Evolutionary conservation across 1,140 invertebrate species (phyloP).

Genomic region (Gryon sp.): DNA sequence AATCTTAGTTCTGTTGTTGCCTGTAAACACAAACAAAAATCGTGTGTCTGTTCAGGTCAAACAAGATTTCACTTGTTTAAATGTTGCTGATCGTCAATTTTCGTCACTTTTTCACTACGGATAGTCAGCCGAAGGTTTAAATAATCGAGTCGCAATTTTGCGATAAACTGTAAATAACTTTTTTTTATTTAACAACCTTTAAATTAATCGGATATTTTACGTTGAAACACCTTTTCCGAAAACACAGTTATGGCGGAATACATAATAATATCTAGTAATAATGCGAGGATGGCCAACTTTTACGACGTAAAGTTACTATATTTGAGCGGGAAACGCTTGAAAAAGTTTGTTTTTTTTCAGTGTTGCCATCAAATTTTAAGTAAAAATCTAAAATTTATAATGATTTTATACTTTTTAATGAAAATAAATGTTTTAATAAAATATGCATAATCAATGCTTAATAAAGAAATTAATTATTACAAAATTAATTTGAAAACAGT

Average conservation of each 20-base stretch:
- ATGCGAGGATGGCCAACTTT: neutral
- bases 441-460: too few relatives aligned
- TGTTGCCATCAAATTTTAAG: too few relatives aligned
- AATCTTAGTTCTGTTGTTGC: neutral
- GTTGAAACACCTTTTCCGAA: neutral
- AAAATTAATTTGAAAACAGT: too few relatives aligned
- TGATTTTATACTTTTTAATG: too few relatives aligned
- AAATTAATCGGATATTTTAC: neutral
- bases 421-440: too few relatives aligned
- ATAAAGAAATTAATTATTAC: too few relatives aligned
- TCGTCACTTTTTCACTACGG: too few relatives aligned
- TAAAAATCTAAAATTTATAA: too few relatives aligned
- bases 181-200: neutral
- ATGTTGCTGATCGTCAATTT: too few relatives aligned
- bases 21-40: neutral
- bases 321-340: neutral
- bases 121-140: too few relatives aligned
- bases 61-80: neutral
- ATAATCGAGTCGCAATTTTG: neutral
- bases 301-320: neutral
- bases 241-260: conserved; percentile 10
- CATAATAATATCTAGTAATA: conserved; percentile 2
- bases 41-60: neutral
- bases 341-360: too few relatives aligned
- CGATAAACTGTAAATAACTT: neutral